phyloP scores from a whole-genome alignment of 2,888 invertebrate genomes.

The Margaritifera margaritifera region DNA sequence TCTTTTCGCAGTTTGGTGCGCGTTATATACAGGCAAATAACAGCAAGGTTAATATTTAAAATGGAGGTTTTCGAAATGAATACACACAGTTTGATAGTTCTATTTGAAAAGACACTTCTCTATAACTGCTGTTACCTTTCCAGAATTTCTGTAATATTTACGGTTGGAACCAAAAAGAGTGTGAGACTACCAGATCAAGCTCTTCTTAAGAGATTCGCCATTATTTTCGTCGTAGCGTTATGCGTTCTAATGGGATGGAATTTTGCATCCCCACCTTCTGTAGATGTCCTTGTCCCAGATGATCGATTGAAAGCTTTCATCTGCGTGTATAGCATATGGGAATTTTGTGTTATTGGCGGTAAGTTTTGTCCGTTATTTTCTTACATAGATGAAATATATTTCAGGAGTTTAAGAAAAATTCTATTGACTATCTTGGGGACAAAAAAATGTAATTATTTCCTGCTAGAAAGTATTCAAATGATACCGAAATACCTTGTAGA shows the following conservation, averaged over 20 bases:
- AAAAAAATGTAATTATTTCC: no score
- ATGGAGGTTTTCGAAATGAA: no score
- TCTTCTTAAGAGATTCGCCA: constrained; percentile 92
- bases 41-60: no score
- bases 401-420: no score
- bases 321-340: constrained; percentile 95
- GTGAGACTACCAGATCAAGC: constrained; percentile 94
- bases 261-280: constrained; percentile 71
- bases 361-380: constrained; percentile 8
- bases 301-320: constrained; percentile 87
- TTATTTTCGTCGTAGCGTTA: constrained; percentile 90
- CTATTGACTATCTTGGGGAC: no score
- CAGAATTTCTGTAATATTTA: constrained; percentile 92
- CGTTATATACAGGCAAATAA: no score
- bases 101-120: no score
- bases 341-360: constrained; percentile 93
- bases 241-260: constrained; percentile 94
- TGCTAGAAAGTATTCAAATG: no score
- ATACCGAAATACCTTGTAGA: no score
- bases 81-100: no score
- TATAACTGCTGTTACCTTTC: constrained; percentile 46
- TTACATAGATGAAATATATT: no score
- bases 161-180: constrained; percentile 94
- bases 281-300: constrained; percentile 39
- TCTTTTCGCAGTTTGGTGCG: no score